Evolutionary conservation across 2,113 vertebrate genomes (phyloP), one percentile per base, ranked within the genome.

Genomic region (Aplodontia rufa): DNA sequence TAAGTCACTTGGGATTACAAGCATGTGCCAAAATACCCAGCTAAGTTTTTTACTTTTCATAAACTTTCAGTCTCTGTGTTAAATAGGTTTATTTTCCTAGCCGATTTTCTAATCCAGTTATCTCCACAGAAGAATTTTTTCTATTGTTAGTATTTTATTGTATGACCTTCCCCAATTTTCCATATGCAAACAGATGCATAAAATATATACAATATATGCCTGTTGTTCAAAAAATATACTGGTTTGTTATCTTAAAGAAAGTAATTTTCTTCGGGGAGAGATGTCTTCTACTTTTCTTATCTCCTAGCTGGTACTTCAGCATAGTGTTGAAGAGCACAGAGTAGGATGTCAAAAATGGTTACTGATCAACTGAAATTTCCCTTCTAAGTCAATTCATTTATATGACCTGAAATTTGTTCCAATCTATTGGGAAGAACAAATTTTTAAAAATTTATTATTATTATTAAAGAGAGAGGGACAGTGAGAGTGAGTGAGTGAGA

Each of bases 21-120:
- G n/a, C n/a, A n/a, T n/a, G n/a, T n/a, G n/a, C n/a, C n/a, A n/a
- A n/a, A n/a, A n/a, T n/a, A n/a, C n/a, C n/a, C n/a, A n/a, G n/a
- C n/a, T n/a, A n/a, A n/a, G n/a, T n/a, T n/a, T n/a, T n/a, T 95
- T 69, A 64, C 24, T 35, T 92, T 94, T 93, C 86, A 69, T 68
- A 64, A 93, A 79, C 68, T 79, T 94, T 87, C 75, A 16, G 28
- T 90, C 24, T 60, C 53, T 84, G 22, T 89, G 35, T 75, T 88
- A 96, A 94, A 90, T 69, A 22, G 20, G 72, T 85, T 88, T 35
- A 58, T 83, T 87, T 96, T 75, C 82, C 26, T 66, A 66, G 35
- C 24, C 20, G 32, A 84, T 26, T 93, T 92, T 71, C 49, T 26
- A 87, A 72, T 9, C 49, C 40, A 89, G 69, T 32, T 69, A 86